Conservation (phyloP, 2,113 vertebrate genomes). For the Gracilinanus agilis region DNA sequence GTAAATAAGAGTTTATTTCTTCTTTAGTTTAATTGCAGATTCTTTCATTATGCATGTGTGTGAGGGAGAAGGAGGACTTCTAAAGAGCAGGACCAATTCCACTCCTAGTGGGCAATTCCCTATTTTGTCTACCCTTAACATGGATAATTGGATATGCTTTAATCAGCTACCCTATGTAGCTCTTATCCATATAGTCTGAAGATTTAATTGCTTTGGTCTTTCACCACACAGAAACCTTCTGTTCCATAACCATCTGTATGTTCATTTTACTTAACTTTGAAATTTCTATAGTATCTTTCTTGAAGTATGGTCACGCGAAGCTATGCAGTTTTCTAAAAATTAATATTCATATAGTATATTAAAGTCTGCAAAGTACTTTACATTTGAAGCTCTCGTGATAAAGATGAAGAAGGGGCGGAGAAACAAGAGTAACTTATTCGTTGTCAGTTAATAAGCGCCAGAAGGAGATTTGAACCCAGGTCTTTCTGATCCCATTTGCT, state of each 20-base stretch:
- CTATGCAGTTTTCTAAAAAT: too few relatives aligned
- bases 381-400: too few relatives aligned
- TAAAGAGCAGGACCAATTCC: neutral
- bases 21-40: slow-evolving; percentile 18
- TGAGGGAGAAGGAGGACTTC: neutral
- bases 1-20: neutral
- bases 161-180: neutral
- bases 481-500: too few relatives aligned
- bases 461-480: too few relatives aligned
- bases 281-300: too few relatives aligned
- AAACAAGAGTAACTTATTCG: too few relatives aligned
- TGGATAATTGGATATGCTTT: neutral
- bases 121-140: neutral
- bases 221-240: neutral
- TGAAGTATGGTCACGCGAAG: too few relatives aligned
- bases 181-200: neutral
- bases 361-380: too few relatives aligned
- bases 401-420: too few relatives aligned
- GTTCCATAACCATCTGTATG: neutral
- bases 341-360: too few relatives aligned
- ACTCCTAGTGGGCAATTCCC: neutral
- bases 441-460: too few relatives aligned
- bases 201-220: neutral
- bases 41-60: neutral
- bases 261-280: neutral